Evolutionary conservation across 1,140 invertebrate species (phyloP).

Genomic region (Venustaconcha ellipsiformis): DNA sequence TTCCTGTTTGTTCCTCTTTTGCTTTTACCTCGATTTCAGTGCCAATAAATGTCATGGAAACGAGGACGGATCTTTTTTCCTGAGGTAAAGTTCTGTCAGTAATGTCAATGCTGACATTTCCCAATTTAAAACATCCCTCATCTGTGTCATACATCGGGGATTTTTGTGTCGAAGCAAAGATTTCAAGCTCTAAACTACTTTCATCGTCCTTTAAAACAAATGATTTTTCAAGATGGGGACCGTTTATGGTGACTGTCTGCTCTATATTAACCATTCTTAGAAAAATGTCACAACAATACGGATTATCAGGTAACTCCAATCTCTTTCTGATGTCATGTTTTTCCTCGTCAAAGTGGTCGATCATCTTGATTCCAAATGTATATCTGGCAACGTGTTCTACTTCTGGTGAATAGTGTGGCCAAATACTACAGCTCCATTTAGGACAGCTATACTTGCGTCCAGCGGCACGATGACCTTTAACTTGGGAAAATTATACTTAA

Average conservation of each 20-base stretch:
- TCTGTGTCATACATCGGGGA: background rate
- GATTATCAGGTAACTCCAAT: background rate
- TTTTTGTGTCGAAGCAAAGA: constrained; percentile 9
- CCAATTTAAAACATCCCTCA: no score
- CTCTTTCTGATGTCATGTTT: constrained; percentile 7
- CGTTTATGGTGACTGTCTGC: background rate
- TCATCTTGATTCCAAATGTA: constrained; percentile 13
- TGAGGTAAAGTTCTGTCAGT: background rate
- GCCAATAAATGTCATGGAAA: constrained; percentile 19
- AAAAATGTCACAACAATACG: constrained; percentile 10
- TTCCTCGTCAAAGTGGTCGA: constrained; percentile 1
- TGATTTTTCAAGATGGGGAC: no score
- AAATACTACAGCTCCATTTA: constrained; percentile 44
- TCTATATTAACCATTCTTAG: constrained; percentile 1
- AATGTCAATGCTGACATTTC: no score
- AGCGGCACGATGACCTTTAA: constrained; percentile 35
- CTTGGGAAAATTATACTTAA: constrained; percentile 23
- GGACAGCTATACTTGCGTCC: constrained; percentile 33
- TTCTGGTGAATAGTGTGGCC: constrained; percentile 20
- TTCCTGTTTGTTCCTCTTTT: constrained; percentile 11
- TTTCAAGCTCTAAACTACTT: constrained; percentile 2
- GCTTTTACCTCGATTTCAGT: constrained; percentile 9
- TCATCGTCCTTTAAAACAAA: constrained; percentile 9
- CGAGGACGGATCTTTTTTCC: constrained; percentile 1
- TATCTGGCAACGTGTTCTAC: constrained; percentile 8